A percentile compares a stretch with the other conserved stretches of the same genome.
These are phyloP conservation scores for Aphodius sticticus DNA, from an alignment of 2,888 invertebrate genomes.

Conservation along the genomic window DNA sequence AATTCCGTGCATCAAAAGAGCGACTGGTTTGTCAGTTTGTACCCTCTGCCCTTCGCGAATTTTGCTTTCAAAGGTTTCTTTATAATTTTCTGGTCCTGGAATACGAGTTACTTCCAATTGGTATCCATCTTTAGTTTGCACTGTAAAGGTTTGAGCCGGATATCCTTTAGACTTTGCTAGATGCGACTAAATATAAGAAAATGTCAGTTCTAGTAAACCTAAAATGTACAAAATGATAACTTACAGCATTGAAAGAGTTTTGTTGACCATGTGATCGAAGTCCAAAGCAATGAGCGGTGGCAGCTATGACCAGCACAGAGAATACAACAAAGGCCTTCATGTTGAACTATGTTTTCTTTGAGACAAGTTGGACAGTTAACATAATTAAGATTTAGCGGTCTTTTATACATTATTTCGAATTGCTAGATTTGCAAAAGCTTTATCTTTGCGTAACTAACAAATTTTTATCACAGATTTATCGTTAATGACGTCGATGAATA, in stretches of 20 bases:
- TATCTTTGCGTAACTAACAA: constrained; percentile 4
- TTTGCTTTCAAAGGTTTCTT: constrained; percentile 10
- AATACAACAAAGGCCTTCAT: constrained; percentile 19
- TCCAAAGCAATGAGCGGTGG: constrained; percentile 13
- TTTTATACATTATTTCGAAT: constrained; percentile 12
- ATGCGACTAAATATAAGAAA: constrained; percentile 12
- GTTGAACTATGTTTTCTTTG: constrained; percentile 4
- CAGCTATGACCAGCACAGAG: constrained; percentile 12
- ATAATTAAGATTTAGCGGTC: background rate
- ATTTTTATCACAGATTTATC: constrained; percentile 5
- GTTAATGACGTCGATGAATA: constrained; percentile 11
- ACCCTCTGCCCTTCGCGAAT: constrained; percentile 49
- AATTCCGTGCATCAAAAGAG: constrained; percentile 75
- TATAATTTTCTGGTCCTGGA: constrained; percentile 60
- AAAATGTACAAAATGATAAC: constrained; percentile 6
- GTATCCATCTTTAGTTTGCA: constrained; percentile 79
- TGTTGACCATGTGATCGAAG: background rate
- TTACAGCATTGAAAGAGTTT: constrained; percentile 20
- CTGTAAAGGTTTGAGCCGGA: constrained; percentile 64
- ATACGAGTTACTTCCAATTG: constrained; percentile 81
- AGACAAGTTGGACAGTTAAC: constrained; percentile 6
- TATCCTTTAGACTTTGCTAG: constrained; percentile 62
- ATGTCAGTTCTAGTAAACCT: background rate
- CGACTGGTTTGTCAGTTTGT: constrained; percentile 59
- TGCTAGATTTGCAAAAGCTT: background rate